Evolutionary conservation across 2,888 invertebrate species (phyloP).

Genomic region (Pseudolycoriella hygida): DNA sequence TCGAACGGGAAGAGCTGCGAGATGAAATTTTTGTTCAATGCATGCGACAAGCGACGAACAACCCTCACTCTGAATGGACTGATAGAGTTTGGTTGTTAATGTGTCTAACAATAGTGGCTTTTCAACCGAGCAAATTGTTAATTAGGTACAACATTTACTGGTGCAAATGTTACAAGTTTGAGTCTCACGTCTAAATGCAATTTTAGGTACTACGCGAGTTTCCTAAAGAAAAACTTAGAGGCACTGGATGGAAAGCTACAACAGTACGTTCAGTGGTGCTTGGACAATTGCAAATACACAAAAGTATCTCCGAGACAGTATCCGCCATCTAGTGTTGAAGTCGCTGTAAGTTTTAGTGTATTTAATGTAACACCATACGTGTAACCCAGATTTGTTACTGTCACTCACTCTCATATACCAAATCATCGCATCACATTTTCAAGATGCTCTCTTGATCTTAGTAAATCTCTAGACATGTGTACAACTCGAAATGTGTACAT

Average conservation of each 20-base stretch:
- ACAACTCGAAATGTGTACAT: no score
- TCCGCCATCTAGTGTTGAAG: constrained; percentile 84
- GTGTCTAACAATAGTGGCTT: constrained; percentile 79
- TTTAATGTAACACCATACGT: no score
- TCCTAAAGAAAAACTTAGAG: constrained; percentile 47
- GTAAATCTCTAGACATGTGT: no score
- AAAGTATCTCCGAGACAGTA: constrained; percentile 63
- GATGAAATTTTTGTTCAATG: constrained; percentile 86
- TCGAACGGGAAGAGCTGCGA: constrained; percentile 78
- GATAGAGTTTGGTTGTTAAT: constrained; percentile 78
- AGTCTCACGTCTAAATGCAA: no score
- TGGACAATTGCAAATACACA: constrained; percentile 79
- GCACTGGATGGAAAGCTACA: constrained; percentile 48
- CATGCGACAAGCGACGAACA: constrained; percentile 75
- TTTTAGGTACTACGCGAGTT: constrained; percentile 54
- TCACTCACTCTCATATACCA: no score
- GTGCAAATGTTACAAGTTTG: no score
- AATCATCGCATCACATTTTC: no score
- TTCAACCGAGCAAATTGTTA: constrained; percentile 48
- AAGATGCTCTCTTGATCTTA: no score
- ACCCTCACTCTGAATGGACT: constrained; percentile 67
- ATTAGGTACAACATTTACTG: no score
- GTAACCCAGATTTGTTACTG: no score
- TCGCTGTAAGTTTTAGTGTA: constrained; percentile 61
- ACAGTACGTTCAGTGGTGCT: constrained; percentile 86